A percentile compares a stretch with the other conserved stretches of the same genome.
Evolutionary conservation across 2,888 invertebrate genomes (phyloP).

Genomic region (Leptinotarsa rubiginosa): DNA sequence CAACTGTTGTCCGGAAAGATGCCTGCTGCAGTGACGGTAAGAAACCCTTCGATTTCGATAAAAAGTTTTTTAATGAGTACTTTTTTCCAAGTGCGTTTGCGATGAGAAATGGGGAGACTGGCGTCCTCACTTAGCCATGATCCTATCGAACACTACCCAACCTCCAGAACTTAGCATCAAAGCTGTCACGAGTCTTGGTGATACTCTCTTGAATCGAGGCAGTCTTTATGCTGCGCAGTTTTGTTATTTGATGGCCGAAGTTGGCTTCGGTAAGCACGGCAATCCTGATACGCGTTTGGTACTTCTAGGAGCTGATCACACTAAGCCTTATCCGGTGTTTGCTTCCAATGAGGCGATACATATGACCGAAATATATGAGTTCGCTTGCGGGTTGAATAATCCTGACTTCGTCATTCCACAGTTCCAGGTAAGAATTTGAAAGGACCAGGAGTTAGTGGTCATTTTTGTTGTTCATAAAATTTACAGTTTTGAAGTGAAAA

Average conservation of each 20-base stretch:
- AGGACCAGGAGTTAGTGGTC: too few species aligned
- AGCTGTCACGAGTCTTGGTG: constrained; percentile 81
- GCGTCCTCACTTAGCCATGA: constrained; percentile 96
- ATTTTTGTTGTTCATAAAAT: too few species aligned
- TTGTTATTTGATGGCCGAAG: constrained; percentile 91
- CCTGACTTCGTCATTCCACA: constrained; percentile 79
- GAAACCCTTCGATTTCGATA: neutral
- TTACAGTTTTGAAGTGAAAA: too few species aligned
- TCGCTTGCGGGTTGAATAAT: constrained; percentile 85
- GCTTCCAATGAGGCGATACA: constrained; percentile 88
- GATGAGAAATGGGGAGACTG: constrained; percentile 91
- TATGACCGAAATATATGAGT: constrained; percentile 96
- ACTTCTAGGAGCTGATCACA: constrained; percentile 82
- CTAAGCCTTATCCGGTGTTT: constrained; percentile 74
- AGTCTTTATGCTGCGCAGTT: constrained; percentile 93
- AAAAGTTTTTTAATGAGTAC: neutral
- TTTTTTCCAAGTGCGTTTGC: constrained; percentile 69
- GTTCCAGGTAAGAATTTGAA: constrained; percentile 72
- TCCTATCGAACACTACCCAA: constrained; percentile 86
- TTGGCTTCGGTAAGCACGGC: constrained; percentile 68
- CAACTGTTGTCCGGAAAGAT: constrained; percentile 87
- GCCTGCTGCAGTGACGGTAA: constrained; percentile 80
- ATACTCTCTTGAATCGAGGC: constrained; percentile 79
- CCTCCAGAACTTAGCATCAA: constrained; percentile 82
- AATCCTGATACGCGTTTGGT: constrained; percentile 76